Base-by-base conservation (phyloP, 2,113 vertebrate species). In the Stigmatopora argus region DNA sequence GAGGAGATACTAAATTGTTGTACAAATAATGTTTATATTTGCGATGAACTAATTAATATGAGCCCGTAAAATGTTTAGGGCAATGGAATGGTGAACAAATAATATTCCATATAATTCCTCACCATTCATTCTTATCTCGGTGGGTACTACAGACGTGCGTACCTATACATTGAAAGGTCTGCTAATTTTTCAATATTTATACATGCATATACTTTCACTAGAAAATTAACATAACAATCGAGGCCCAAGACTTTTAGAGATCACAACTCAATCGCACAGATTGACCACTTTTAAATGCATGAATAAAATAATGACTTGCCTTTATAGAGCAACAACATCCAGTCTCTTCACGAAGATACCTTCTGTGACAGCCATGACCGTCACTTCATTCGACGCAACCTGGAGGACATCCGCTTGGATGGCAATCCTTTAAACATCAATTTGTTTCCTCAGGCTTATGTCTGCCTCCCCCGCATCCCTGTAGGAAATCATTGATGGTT, bases 321-420 rank as follows among this genome's bases (percentile, higher is more conserved):
- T 35, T 26, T 64, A 12, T 15, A 21, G 93, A 91, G 93, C 72
- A 95, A 94, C 82, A 85, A 84, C 79, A 92, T 94, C 72, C 87
- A 89, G 75, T 88, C 71, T 41, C 70, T 94, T 71, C 88, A 85
- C 0, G 79, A 73, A 58, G 89, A 92, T 58, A 78, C 90, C 0
- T 94, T 95, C 78, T 94, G 94, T 0, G 76, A 90, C 48, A 19
- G 51, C 6, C 72, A 75, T 0, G 89, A 92, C 23, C 88, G 68
- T 11, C 85, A 52, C 14, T 86, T 91, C 53, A 72, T 88, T 41
- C 89, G 89, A 14, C 74, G 78, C 52, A 73, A 10, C 1, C 85
- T 95, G 57, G 92, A 95, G 75, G 93, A 96, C 69, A 83, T 93
- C 56, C 86, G 92, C 38, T 88, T 94, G 19, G 92, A 95, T 0